A percentile compares a stretch with the other conserved stretches of the same genome.
Conservation (phyloP, 2,797 vertebrate species). For the Synaphobranchus kaupii region DNA sequence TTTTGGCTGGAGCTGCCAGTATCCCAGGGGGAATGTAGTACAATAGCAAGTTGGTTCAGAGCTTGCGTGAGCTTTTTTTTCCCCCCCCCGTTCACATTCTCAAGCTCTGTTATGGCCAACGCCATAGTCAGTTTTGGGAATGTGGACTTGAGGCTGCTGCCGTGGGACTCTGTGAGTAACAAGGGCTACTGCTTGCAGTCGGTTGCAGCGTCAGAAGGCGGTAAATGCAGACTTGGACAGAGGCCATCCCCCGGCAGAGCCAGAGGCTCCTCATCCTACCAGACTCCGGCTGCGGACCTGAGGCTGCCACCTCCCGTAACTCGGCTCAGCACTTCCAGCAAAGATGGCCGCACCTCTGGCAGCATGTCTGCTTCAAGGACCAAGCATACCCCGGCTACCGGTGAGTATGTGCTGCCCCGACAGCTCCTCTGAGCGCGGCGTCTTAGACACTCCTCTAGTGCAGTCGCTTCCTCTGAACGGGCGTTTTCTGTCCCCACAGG, state of each 20-base stretch:
- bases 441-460: not conserved
- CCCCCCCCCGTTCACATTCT: constrained; percentile 18
- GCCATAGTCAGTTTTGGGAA: constrained; percentile 64
- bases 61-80: constrained; percentile 41
- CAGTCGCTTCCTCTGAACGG: not conserved
- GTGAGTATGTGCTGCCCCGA: constrained; percentile 56
- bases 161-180: constrained; percentile 62
- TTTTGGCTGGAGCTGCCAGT: constrained; percentile 41
- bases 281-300: constrained; percentile 46
- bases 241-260: constrained; percentile 42
- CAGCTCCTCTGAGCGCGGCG: not conserved
- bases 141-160: constrained; percentile 62
- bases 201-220: constrained; percentile 44
- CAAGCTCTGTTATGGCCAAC: constrained; percentile 65
- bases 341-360: constrained; percentile 44
- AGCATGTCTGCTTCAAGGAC: constrained; percentile 47
- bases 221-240: constrained; percentile 49
- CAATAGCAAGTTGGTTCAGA: constrained; percentile 57
- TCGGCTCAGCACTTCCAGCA: constrained; percentile 46
- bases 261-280: constrained; percentile 39
- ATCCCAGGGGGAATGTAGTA: constrained; percentile 58
- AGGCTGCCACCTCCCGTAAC: constrained; percentile 47
- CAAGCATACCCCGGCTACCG: constrained; percentile 46
- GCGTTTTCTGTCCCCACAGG: not conserved
- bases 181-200: constrained; percentile 55